These are phyloP conservation scores for Lasioglossum oenotherae DNA, from an alignment of 2,888 invertebrate genomes.

Conservation along the genomic window DNA sequence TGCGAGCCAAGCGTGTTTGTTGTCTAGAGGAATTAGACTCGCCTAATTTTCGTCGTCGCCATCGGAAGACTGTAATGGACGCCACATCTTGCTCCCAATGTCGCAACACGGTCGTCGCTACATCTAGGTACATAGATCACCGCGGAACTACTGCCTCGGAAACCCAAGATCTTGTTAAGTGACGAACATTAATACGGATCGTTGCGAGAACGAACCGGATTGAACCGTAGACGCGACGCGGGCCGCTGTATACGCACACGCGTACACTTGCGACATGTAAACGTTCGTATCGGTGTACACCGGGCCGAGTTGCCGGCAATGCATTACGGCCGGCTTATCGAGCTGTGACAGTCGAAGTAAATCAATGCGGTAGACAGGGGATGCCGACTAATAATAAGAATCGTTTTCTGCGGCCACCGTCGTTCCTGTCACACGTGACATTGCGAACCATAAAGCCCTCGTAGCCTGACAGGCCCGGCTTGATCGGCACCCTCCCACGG, in stretches of 20 bases:
- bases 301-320: slow-evolving; percentile 49
- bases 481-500: slow-evolving; percentile 30
- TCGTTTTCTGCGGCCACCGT: slow-evolving; percentile 52
- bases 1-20: neutral
- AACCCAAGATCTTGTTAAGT: neutral
- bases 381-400: slow-evolving; percentile 64
- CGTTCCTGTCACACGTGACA: slow-evolving; percentile 43
- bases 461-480: slow-evolving; percentile 31
- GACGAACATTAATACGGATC: slow-evolving; percentile 15
- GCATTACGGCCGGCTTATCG: slow-evolving; percentile 76
- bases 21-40: neutral
- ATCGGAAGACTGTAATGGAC: neutral
- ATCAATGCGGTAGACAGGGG: slow-evolving; percentile 69
- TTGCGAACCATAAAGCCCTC: slow-evolving; percentile 44
- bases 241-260: too few species aligned
- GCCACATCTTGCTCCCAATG: neutral
- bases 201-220: neutral
- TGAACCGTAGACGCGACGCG: neutral
- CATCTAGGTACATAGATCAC: neutral
- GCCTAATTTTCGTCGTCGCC: neutral
- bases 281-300: neutral
- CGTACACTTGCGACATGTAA: neutral
- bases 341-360: slow-evolving; percentile 75
- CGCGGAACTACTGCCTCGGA: neutral
- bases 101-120: neutral